These are phyloP conservation scores for Allacma fusca DNA, from an alignment of 2,888 invertebrate species.

Conservation along the genomic window DNA sequence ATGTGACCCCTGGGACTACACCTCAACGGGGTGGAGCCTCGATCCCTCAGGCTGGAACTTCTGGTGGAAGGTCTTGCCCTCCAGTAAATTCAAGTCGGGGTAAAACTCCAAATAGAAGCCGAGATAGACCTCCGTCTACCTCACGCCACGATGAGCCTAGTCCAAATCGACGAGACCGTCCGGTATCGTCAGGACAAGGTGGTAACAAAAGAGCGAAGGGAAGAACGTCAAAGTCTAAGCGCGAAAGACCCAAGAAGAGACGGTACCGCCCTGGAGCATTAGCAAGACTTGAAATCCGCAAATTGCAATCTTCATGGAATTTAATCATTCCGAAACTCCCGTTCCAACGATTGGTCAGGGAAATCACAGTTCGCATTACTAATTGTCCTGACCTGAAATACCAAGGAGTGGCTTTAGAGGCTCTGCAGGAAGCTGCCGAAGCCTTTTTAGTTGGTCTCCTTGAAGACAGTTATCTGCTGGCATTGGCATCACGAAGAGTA, in stretches of 20 bases:
- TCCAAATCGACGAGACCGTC: no score
- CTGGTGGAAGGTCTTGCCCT: no score
- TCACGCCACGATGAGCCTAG: no score
- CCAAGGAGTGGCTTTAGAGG: background rate
- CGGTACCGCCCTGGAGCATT: background rate
- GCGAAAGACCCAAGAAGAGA: background rate
- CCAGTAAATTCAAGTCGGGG: no score
- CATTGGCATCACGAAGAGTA: background rate
- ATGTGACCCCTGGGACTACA: no score
- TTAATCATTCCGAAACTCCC: constrained; percentile 12
- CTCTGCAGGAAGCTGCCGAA: constrained; percentile 22
- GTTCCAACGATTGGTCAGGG: constrained; percentile 21
- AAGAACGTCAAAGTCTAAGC: no score
- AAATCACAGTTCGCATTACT: background rate
- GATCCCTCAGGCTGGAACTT: no score
- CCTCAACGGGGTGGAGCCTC: no score
- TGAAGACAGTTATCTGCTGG: background rate
- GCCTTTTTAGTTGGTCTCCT: background rate
- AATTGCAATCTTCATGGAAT: background rate
- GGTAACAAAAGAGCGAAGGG: no score
- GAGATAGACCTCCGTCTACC: no score
- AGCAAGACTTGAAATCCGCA: constrained; percentile 10
- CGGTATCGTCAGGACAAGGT: no score
- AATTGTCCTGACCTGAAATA: background rate
- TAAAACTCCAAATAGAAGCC: no score